Base-by-base conservation (phyloP, 92 coral and sea anemone genomes). In the Parazoanthus atlanticus region DNA sequence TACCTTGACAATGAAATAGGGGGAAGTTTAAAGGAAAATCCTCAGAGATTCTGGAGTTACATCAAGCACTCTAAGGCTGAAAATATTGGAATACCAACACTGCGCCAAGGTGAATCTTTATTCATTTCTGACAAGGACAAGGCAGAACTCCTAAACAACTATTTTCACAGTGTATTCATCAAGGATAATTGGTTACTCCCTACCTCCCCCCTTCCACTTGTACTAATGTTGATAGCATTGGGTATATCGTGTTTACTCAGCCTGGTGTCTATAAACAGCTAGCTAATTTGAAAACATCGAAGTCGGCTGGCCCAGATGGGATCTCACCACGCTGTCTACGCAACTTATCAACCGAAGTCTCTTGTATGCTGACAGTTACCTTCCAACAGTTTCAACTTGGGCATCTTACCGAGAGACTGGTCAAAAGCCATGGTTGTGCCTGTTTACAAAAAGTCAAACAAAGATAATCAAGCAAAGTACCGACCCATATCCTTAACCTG, bases 401-500 rank as follows among this genome's bases (percentile, higher is more conserved):
- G 43, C 43, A 38, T 6, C 64, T n/a, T n/a, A n/a, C n/a, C n/a
- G n/a, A n/a, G n/a, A n/a, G n/a, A n/a, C n/a, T n/a, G n/a, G n/a
- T n/a, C n/a, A n/a, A n/a, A n/a, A 84, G 91, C 91, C 73, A 64
- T 82, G 81, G 88, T 89, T 25, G 49, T 38, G 17, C 85, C 89
- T 2, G 64, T 85, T 54, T 67, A 79, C 32, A 89, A 89, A 36
- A 85, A 54, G n/a, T 81, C 38, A 26, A 52, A 64, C 81, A 89
- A 89, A 84, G 36, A 47, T 31, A 76, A 89, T 38, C 83, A 83
- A 23, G 70, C 66, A 25, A 89, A 89, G 21, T 89, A 89, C 40
- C 69, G 89, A 43, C 91, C 91, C 33, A 70, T 89, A n/a, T 89
- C 91, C 73, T 89, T 89, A 23, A 84, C 92, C 30, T 49, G 92